Percentiles rank a stretch among this genome's conserved stretches.
These are phyloP conservation scores for Phocides pigmalion DNA, from an alignment of 1,140 invertebrate genomes.

Conservation along the genomic window DNA sequence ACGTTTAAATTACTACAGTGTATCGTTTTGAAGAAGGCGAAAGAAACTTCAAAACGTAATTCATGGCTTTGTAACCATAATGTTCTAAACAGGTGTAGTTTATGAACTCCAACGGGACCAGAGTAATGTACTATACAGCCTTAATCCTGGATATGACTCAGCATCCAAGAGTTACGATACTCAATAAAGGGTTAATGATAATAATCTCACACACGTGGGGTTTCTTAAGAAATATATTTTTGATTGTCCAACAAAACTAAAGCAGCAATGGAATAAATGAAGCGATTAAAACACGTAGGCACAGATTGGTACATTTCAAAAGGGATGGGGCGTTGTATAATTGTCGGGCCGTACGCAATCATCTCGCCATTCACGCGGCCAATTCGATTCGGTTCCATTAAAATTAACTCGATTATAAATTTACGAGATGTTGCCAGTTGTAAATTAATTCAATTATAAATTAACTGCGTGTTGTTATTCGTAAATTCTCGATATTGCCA, in stretches of 20 bases:
- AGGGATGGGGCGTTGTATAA: slow-evolving; percentile 43
- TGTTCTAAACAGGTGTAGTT: too few species aligned
- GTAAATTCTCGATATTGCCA: slow-evolving; percentile 24
- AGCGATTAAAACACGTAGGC: slow-evolving; percentile 2
- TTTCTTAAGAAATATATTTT: too few species aligned
- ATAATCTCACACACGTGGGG: too few species aligned
- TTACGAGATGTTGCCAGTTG: slow-evolving; percentile 70
- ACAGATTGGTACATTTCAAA: neutral
- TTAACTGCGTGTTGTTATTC: slow-evolving; percentile 24
- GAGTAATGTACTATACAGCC: too few species aligned
- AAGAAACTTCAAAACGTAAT: too few species aligned
- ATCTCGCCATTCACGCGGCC: slow-evolving; percentile 57
- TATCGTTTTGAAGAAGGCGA: too few species aligned
- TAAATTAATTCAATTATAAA: slow-evolving; percentile 61
- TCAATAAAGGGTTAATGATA: too few species aligned
- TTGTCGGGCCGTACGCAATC: slow-evolving; percentile 44
- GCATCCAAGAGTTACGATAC: too few species aligned
- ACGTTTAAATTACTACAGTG: too few species aligned
- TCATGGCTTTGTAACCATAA: too few species aligned
- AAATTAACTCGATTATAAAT: slow-evolving; percentile 69
- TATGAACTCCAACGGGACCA: too few species aligned
- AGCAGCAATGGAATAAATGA: neutral
- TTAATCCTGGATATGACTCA: too few species aligned
- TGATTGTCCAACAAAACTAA: neutral
- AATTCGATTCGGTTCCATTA: slow-evolving; percentile 39